Evolutionary conservation across 2,797 vertebrate genomes (phyloP), one percentile per base, ranked within the genome.

Genomic region (Melanotaenia maccullochi): DNA sequence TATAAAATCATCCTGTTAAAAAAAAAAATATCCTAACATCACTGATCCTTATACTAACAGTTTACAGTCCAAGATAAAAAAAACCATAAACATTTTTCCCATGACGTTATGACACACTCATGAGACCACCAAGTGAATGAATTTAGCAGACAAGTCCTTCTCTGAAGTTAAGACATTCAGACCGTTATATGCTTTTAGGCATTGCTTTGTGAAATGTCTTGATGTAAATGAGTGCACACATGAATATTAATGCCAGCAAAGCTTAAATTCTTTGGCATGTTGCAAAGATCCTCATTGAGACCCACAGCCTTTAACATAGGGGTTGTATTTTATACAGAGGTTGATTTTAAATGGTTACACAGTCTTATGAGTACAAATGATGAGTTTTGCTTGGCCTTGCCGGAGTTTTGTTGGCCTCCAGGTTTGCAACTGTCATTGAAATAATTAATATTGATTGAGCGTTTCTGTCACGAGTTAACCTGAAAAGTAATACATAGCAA

Each of bases 391-490:
- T 28, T 54, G 13, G 52, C 9, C 51, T 25, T 13, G 11, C 49
- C 5, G 22, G 22, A 52, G n/a, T 9, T 24, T 22, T 51, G n/a
- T 24, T 24, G 22, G 51, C 14, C 13, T 14, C 14, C 8, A 7
- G 13, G 52, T 14, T 30, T 30, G 25, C 25, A 30, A 16, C 52
- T 30, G 52, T 30, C 24, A 16, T 5, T 14, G 13, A 55, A 55
- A 55, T 9, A 5, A 6, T 59, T 59, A 8, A 42, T 67, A 38
- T 9, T 42, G 22, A 32, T 77, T 57, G 57, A 25, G 60, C 55
- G 9, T 56, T 16, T 0, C n/a, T 24, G 32, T 32, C 60, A 58
- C 35, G 24, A 64, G 54, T 44, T 47, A 2, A 47, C 20, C 42
- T n/a, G 7, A 16, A 47, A 47, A 47, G 42, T 20, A n/a, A 47